Base-by-base conservation (phyloP, 2,888 invertebrate genomes). In the Sphecodes monilicornis region DNA sequence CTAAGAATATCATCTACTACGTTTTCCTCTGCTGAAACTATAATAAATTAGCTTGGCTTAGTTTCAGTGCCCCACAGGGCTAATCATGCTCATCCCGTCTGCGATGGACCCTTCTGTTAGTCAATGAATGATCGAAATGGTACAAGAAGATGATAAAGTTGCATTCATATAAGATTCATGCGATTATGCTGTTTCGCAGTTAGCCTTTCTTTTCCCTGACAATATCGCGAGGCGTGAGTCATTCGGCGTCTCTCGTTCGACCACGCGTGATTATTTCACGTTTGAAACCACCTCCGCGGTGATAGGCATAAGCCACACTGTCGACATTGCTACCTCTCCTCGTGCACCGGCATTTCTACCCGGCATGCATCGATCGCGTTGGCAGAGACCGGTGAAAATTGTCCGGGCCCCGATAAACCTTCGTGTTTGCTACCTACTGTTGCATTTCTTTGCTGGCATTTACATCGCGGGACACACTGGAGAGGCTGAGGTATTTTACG, bases 251-350 rank as follows among this genome's bases (percentile, higher is more conserved):
- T 88, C 84, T 82, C 69, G 88, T 86, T 89, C 91, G 91, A 91
- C 91, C 91, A 90, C 90, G 90, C 90, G 91, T 90, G 90, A 91
- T 91, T 90, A 91, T 91, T 90, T 90, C 90, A 90, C 84, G 88
- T 90, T 91, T 89, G 85, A 88, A 90, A 90, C 90, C 90, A 90
- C 90, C 90, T 90, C 90, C 90, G 89, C 90, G 87, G 69, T 75
- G 87, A 81, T 85, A 76, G 76, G 68, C 80, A 86, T 84, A 84
- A 72, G 75, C 73, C 66, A 4, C 81, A 80, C 84, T 76, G 80
- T 88, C 87, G 89, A 87, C 86, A 86, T 80, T 89, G 82, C 89
- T 86, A 88, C 88, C 80, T 88, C 82, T 82, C 82, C 82, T 76
- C 29, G 68, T 77, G 43, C 78, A 64, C 72, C 36, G 66, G 11